These are phyloP conservation scores for Sturmia bella DNA, from an alignment of 2,888 invertebrate genomes.

Conservation along the genomic window DNA sequence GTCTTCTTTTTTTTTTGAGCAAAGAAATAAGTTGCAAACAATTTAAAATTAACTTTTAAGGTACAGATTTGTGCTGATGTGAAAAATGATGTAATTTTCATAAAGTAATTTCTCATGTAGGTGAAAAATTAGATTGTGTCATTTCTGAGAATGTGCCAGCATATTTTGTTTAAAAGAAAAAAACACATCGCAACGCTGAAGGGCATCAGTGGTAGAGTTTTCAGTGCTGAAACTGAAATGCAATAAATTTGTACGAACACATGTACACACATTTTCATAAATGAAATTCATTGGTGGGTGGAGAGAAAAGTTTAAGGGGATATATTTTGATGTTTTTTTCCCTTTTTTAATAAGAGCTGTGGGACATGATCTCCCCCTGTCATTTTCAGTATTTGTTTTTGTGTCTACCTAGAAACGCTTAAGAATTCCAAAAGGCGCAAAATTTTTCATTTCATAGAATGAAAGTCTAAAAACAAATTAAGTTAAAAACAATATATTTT, in stretches of 20 bases:
- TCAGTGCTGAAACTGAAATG: not conserved
- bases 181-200: conserved; percentile 2
- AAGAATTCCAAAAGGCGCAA: too few species aligned
- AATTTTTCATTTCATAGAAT: too few species aligned
- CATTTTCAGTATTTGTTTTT: too few species aligned
- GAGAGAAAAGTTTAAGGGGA: not conserved
- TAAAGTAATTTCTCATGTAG: conserved; percentile 37
- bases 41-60: conserved; percentile 32
- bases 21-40: conserved; percentile 28
- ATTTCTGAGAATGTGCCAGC: not conserved
- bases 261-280: too few species aligned
- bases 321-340: too few species aligned
- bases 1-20: not conserved
- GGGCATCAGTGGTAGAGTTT: conserved; percentile 2
- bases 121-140: conserved; percentile 25
- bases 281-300: not conserved
- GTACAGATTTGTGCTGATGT: conserved; percentile 12
- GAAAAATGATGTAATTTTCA: conserved; percentile 52
- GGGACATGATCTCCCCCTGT: too few species aligned
- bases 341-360: too few species aligned
- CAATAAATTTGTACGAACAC: too few species aligned
- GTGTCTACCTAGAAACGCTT: too few species aligned
- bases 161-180: conserved; percentile 6
- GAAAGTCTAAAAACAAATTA: too few species aligned
- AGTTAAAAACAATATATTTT: too few species aligned